Conservation (phyloP, 2,888 invertebrate genomes). For the Drosophila ustulata region DNA sequence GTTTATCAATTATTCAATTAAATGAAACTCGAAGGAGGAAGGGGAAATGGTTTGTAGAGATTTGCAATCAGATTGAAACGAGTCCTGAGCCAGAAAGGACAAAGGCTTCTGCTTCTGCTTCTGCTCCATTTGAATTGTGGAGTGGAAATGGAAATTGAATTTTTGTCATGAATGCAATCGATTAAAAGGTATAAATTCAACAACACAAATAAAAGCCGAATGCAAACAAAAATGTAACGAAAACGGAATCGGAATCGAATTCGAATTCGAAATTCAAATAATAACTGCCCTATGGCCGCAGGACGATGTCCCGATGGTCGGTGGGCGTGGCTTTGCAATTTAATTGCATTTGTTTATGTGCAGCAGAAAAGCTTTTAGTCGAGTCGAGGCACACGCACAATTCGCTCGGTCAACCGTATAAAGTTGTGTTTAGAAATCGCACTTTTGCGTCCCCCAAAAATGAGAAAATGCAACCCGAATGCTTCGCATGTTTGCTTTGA, state of each 20-base stretch:
- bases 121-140: background rate
- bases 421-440: constrained; percentile 21
- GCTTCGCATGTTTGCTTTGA: constrained; percentile 18
- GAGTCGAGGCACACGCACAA: constrained; percentile 10
- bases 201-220: constrained; percentile 25
- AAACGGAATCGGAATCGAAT: background rate
- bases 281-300: constrained; percentile 11
- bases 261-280: background rate
- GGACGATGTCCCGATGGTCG: background rate
- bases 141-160: constrained; percentile 7
- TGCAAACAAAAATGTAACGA: constrained; percentile 19
- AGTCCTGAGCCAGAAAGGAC: too few species aligned
- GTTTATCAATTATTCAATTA: too few species aligned
- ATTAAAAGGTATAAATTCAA: constrained; percentile 53
- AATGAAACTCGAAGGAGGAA: too few species aligned
- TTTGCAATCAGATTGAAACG: too few species aligned
- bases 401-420: constrained; percentile 27
- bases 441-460: background rate
- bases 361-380: constrained; percentile 32
- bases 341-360: constrained; percentile 61
- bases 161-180: constrained; percentile 61
- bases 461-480: background rate
- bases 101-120: background rate
- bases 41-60: too few species aligned
- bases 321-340: constrained; percentile 43